A percentile compares a stretch with the other conserved stretches of the same genome.
Conservation (phyloP, 1,140 invertebrate genomes). For the Scaptomyza pallida region DNA sequence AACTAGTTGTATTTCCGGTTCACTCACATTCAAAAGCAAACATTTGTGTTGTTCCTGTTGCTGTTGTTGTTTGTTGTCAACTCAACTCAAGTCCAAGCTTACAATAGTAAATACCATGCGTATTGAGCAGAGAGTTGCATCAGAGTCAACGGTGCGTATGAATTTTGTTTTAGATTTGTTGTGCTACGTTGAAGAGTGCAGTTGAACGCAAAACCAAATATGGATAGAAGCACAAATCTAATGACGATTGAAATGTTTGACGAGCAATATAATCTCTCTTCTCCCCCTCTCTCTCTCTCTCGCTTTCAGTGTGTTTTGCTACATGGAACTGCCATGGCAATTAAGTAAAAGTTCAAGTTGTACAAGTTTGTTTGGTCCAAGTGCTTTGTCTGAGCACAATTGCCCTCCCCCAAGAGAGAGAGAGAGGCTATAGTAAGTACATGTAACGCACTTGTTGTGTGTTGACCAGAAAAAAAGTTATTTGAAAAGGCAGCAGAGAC, state of each 20-base stretch:
- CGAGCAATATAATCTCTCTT: slow-evolving; percentile 3
- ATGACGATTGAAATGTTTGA: slow-evolving; percentile 4
- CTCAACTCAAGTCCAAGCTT: slow-evolving; percentile 22
- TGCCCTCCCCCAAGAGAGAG: background rate
- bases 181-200: background rate
- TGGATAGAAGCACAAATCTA: slow-evolving; percentile 21
- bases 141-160: slow-evolving; percentile 50
- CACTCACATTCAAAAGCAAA: slow-evolving; percentile 11
- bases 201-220: slow-evolving; percentile 13
- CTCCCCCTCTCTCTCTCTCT: background rate
- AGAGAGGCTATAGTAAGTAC: background rate
- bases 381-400: background rate
- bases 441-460: slow-evolving; percentile 3
- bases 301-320: background rate
- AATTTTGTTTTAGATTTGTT: slow-evolving; percentile 45
- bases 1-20: slow-evolving; percentile 38
- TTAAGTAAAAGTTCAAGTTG: slow-evolving; percentile 25
- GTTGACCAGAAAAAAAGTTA: slow-evolving; percentile 17
- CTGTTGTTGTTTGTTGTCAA: slow-evolving; percentile 18
- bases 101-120: slow-evolving; percentile 24
- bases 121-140: slow-evolving; percentile 23
- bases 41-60: slow-evolving; percentile 3
- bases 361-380: background rate
- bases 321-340: slow-evolving; percentile 35
- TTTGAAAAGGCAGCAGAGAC: slow-evolving; percentile 6